These are phyloP conservation scores for Micropterix aruncella DNA, from an alignment of 2,888 invertebrate species.

Conservation along the genomic window DNA sequence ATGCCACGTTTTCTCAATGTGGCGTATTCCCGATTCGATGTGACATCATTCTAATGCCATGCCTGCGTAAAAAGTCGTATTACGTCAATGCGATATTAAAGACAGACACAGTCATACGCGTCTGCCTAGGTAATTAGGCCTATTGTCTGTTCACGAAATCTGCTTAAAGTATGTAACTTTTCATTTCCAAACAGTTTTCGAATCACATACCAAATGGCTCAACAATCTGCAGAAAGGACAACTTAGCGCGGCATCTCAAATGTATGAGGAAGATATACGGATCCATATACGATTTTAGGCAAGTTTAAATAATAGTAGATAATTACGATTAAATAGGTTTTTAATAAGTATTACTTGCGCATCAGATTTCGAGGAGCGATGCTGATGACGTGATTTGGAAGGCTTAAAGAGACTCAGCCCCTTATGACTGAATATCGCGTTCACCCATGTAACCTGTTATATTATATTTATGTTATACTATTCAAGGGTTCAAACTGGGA, in stretches of 20 bases:
- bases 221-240: slow-evolving; percentile 74
- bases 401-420: not conserved
- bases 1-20: too few relatives aligned
- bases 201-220: slow-evolving; percentile 77
- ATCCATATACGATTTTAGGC: slow-evolving; percentile 73
- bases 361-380: not conserved
- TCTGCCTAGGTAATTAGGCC: too few relatives aligned
- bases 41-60: too few relatives aligned
- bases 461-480: not conserved
- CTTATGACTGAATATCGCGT: not conserved
- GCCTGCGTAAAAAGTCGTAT: too few relatives aligned
- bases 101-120: too few relatives aligned
- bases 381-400: not conserved
- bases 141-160: too few relatives aligned
- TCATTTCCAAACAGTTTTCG: slow-evolving; percentile 44
- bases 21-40: too few relatives aligned
- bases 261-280: slow-evolving; percentile 75
- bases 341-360: not conserved
- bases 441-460: not conserved
- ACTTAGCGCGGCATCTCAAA: slow-evolving; percentile 58
- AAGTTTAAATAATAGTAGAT: slow-evolving; percentile 13
- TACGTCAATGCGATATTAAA: too few relatives aligned
- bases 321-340: not conserved
- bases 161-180: too few relatives aligned
- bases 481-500: too few relatives aligned